These are phyloP conservation scores for Dendronephthya gigantea DNA, from an alignment of 64 coral and sea anemone species.

Conservation along the genomic window DNA sequence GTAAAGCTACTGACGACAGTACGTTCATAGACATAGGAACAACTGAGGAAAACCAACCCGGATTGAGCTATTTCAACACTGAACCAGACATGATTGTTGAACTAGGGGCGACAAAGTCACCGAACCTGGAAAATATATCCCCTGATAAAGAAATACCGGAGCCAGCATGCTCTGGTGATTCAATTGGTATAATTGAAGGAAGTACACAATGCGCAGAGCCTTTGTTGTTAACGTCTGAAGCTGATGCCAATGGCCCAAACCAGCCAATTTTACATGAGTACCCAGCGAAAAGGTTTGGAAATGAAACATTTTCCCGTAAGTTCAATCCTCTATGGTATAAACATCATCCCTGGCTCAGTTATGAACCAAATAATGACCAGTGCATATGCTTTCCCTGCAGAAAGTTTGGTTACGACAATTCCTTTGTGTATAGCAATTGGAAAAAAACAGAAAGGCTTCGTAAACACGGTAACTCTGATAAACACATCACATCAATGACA, in stretches of 20 bases:
- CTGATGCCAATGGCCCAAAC: background rate
- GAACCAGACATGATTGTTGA: too few species aligned
- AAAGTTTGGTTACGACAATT: background rate
- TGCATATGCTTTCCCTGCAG: background rate
- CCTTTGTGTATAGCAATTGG: slow-evolving; percentile 24
- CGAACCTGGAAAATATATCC: too few species aligned
- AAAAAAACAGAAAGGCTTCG: background rate
- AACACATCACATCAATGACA: background rate
- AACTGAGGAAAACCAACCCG: too few species aligned
- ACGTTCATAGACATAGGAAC: too few species aligned
- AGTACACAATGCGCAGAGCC: background rate
- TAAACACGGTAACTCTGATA: slow-evolving; percentile 14
- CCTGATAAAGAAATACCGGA: too few species aligned
- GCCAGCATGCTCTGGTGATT: too few species aligned
- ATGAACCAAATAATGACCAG: background rate
- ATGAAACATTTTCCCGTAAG: slow-evolving; percentile 18
- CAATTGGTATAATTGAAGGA: too few species aligned
- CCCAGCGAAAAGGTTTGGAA: slow-evolving; percentile 13
- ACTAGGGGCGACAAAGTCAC: too few species aligned
- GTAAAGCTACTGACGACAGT: too few species aligned
- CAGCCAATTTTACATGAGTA: slow-evolving; percentile 22
- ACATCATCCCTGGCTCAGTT: slow-evolving; percentile 26
- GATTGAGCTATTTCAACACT: too few species aligned
- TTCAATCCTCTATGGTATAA: slow-evolving; percentile 29
- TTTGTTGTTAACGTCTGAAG: slow-evolving; percentile 18